A percentile compares a stretch with the other conserved stretches of the same genome.
Conservation (phyloP, 1,140 invertebrate genomes). For the Phymastichus coffea region DNA sequence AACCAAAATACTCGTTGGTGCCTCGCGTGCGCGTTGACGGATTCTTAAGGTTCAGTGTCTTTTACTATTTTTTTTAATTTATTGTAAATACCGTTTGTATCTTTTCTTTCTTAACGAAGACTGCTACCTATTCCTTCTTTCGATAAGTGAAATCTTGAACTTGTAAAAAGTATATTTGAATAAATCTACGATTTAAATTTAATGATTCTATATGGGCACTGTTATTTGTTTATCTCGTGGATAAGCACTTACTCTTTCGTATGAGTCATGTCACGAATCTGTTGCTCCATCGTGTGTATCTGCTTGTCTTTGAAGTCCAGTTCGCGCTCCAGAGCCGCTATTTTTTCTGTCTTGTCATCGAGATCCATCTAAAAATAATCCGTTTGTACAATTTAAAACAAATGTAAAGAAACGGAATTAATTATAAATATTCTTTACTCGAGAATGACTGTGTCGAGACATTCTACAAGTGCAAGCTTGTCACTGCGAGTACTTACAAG, state of each 20-base stretch:
- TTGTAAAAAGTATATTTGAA: too few relatives aligned
- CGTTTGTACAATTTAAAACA: neutral
- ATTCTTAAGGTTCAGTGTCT: too few relatives aligned
- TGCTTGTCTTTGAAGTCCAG: slow-evolving; percentile 54
- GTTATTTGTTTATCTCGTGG: too few relatives aligned
- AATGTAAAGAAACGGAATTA: neutral
- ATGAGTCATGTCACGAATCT: slow-evolving; percentile 46
- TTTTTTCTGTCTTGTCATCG: slow-evolving; percentile 62
- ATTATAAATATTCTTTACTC: neutral
- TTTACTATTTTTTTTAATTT: too few relatives aligned
- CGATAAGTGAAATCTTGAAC: too few relatives aligned
- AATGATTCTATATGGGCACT: too few relatives aligned
- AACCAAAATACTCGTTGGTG: too few relatives aligned
- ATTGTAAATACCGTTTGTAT: too few relatives aligned
- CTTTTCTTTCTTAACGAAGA: slow-evolving; percentile 26
- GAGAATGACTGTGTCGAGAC: neutral
- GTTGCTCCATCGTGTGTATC: slow-evolving; percentile 39
- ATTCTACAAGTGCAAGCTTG: too few relatives aligned
- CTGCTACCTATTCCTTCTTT: slow-evolving; percentile 4
- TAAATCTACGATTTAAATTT: too few relatives aligned
- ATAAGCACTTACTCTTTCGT: slow-evolving; percentile 57
- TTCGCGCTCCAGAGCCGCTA: slow-evolving; percentile 60
- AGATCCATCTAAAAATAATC: slow-evolving; percentile 53
- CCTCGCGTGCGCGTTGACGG: too few relatives aligned
- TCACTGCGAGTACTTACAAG: slow-evolving; percentile 43